Base-by-base conservation (phyloP, 2,888 invertebrate species). In the Glaucopsyche alexis region DNA sequence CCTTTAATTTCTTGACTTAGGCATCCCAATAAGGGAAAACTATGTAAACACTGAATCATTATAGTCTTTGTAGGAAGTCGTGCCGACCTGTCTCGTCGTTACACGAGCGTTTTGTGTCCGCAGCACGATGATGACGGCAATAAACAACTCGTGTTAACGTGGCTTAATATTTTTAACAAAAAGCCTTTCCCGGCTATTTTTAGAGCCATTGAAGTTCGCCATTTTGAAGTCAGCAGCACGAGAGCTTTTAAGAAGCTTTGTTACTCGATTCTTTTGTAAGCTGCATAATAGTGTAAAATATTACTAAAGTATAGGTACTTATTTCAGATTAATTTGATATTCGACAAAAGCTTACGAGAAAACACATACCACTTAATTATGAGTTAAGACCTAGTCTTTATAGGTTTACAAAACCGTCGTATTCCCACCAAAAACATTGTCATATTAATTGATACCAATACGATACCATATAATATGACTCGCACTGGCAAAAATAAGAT, bases 141-240 rank as follows among this genome's bases (percentile, higher is more conserved):
- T 42, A 60, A 67, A 67, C 45, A 67, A 67, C 67, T 42, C 45
- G 16, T 16, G 67, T 67, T 45, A 67, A 67, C 45, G 19, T 67
- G 67, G 14, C 67, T 67, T 67, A 67, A 67, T 42, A 67, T 67
- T 69, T 69, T 49, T 19, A 69, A 69, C 69, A 69, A 69, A 69
- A 69, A 29, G 19, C 69, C 29, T 49, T 29, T 49, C 7, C 16
- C 6, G 13, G 69, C 69, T 69, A 69, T 69, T 69, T 69, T 69
- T 49, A 69, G 69, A 69, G 19, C 29, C 49, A 69, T 69, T 69
- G 49, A 69, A 69, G 49, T 69, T 69, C 7, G 67, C 67, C 67
- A 69, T 49, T 47, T 67, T 69, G 19, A 69, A 69, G 49, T 47
- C 45, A 49, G 47, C 19, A 45, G 47, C 66, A 66, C 42, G 67